Percentiles rank a stretch among this genome's conserved stretches.
Conservation (phyloP, 2,888 invertebrate genomes). For the Limenitis camilla region DNA sequence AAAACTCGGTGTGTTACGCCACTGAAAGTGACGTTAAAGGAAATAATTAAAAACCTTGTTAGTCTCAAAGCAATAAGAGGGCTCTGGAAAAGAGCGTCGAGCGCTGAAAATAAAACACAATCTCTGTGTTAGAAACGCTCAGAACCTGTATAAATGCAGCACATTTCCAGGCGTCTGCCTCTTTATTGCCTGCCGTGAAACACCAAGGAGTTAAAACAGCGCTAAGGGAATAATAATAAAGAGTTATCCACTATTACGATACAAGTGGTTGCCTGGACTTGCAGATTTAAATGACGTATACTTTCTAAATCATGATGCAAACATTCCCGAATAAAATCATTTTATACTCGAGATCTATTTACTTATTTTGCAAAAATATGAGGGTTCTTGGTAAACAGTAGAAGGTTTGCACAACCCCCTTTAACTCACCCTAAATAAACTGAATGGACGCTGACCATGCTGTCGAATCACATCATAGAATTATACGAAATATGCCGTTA, state of each 20-base stretch:
- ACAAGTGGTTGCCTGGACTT: slow-evolving; percentile 11
- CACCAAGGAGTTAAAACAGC: slow-evolving; percentile 63
- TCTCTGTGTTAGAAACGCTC: slow-evolving; percentile 37
- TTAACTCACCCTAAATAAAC: slow-evolving; percentile 17
- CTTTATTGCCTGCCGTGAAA: slow-evolving; percentile 62
- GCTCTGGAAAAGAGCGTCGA: slow-evolving; percentile 55
- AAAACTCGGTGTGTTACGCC: slow-evolving; percentile 20
- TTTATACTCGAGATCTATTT: not conserved
- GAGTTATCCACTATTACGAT: slow-evolving; percentile 48
- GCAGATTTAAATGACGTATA: slow-evolving; percentile 6
- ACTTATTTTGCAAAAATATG: not conserved
- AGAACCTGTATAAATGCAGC: slow-evolving; percentile 64
- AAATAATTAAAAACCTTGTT: slow-evolving; percentile 73
- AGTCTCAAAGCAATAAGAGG: slow-evolving; percentile 63
- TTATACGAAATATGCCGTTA: too few relatives aligned
- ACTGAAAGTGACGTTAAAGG: slow-evolving; percentile 66
- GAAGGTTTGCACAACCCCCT: slow-evolving; percentile 5
- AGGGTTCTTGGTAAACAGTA: slow-evolving; percentile 1
- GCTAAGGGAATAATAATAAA: slow-evolving; percentile 60
- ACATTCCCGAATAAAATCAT: not conserved
- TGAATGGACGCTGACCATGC: slow-evolving; percentile 12
- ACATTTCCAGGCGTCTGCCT: slow-evolving; percentile 63
- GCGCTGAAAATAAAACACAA: slow-evolving; percentile 57
- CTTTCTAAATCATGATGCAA: not conserved
- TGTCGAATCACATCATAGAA: too few relatives aligned